Evolutionary conservation across 1,140 invertebrate species (phyloP), one percentile per base, ranked within the genome.

Genomic region (Papilio xuthus): DNA sequence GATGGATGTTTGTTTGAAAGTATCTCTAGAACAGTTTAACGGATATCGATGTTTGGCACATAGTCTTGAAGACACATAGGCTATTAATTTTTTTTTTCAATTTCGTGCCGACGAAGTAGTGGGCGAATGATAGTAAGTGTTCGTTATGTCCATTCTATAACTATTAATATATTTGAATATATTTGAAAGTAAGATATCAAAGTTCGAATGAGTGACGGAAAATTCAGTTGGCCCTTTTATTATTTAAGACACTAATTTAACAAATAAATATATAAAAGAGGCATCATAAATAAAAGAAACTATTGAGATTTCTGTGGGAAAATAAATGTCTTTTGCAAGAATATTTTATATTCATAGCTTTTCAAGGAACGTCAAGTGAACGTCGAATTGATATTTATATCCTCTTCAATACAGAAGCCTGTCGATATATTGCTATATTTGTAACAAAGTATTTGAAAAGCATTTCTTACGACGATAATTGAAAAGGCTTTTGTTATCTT

Each of bases 361-460:
- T 60, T 10, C 56, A 26, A 60, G n/a, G 26, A 60, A 60, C 56
- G 56, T 15, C 23, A 26, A 23, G 9, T 60, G 56, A 60, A 60
- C 56, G 56, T 60, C 56, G 56, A 26, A 60, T 60, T 53, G 50
- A 53, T 53, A 53, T 53, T 53, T 53, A 53, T 53, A 53, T 20
- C n/a, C 50, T 53, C 50, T 53, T 53, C 50, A 53, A 53, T 53
- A 53, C 13, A 53, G 50, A 53, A 53, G 50, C 50, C 50, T 20
- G 8, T 53, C 50, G 50, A 60, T 60, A 60, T 20, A 23, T 23
- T 60, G 23, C 23, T 26, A 23, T 60, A 60, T 60, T 23, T 60
- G 56, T 60, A 60, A 60, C 56, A 60, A 60, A 60, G 9, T 9
- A 28, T 26, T 9, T 23, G 20, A 60, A 53, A 53, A 53, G 18